Evolutionary conservation across 2,797 vertebrate genomes (phyloP), one percentile per base, ranked within the genome.

Genomic region (Pteronotus mesoamericanus): DNA sequence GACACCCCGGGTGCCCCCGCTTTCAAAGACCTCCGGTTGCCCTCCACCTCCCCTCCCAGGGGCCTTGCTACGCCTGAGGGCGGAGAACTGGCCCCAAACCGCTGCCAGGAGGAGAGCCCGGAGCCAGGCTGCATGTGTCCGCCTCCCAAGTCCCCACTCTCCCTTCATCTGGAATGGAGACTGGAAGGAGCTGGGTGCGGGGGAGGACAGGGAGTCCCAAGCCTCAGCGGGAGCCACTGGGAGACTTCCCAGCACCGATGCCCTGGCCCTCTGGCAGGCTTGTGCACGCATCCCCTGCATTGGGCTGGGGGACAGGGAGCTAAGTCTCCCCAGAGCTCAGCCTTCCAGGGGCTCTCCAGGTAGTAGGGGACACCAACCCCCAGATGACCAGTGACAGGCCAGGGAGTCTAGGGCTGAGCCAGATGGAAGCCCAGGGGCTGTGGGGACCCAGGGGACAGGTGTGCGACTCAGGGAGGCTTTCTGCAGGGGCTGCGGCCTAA

Each of bases 1-100:
- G 9, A 24, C 0, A 15, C n/a, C 37, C 0, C 9, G 1, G 1
- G 75, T 4, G 6, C 55, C 42, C 32, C 10, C 1, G 57, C 72
- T 1, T 12, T 77, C 77, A 26, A 1, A 2, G 11, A 15, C 10
- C n/a, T 5, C 77, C 53, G 8, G 0, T 29, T 3, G 19, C 1
- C 3, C n/a, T 12, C 39, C 3, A 2, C n/a, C 11, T 29, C 34
- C 37, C 37, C 34, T 72, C 34, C 68, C 19, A 2, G 53, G 26
- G 61, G 16, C 8, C 24, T 2, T 8, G 32, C 5, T 16, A 15
- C 0, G 1, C 26, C 42, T 0, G 37, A 74, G 19, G 68, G 39
- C 16, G 55, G 48, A 83, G 26, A 64, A 72, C 14, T 46, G 42
- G 34, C 61, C 57, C 21, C 75, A 44, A 34, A 74, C 19, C 37